phyloP scores from a whole-genome alignment of 2,797 vertebrate species.

The Leucoraja ocellata region DNA sequence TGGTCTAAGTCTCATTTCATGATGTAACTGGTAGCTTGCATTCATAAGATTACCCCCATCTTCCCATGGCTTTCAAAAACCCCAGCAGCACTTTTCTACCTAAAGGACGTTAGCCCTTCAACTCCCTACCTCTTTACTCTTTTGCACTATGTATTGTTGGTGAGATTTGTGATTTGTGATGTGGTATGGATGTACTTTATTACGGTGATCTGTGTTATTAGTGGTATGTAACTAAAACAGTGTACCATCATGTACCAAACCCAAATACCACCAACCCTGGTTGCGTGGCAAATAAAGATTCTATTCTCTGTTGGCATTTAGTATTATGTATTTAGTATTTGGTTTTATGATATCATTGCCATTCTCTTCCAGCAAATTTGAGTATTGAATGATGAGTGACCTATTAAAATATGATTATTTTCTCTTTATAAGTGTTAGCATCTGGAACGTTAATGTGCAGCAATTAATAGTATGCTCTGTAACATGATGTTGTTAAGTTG shows the following conservation, averaged over 20 bases:
- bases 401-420: neutral
- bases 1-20: neutral
- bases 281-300: too few species aligned
- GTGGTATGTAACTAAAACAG: too few species aligned
- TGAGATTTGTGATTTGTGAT: too few species aligned
- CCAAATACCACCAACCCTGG: too few species aligned
- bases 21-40: neutral
- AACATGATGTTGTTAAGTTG: constrained; percentile 42
- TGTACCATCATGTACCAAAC: too few species aligned
- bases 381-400: neutral
- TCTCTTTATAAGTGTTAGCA: constrained; percentile 44
- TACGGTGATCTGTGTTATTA: too few species aligned
- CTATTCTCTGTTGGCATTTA: neutral
- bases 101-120: too few species aligned
- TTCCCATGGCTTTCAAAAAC: neutral
- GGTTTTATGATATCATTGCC: neutral
- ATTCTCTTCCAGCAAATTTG: neutral
- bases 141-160: too few species aligned
- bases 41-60: neutral
- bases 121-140: neutral
- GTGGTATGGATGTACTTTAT: too few species aligned
- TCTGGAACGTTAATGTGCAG: constrained; percentile 60
- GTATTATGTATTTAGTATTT: neutral
- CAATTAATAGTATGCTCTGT: constrained; percentile 74
- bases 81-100: neutral